These are phyloP conservation scores for Lasioglossum baleicum DNA, from an alignment of 1,140 invertebrate genomes.

Conservation along the genomic window DNA sequence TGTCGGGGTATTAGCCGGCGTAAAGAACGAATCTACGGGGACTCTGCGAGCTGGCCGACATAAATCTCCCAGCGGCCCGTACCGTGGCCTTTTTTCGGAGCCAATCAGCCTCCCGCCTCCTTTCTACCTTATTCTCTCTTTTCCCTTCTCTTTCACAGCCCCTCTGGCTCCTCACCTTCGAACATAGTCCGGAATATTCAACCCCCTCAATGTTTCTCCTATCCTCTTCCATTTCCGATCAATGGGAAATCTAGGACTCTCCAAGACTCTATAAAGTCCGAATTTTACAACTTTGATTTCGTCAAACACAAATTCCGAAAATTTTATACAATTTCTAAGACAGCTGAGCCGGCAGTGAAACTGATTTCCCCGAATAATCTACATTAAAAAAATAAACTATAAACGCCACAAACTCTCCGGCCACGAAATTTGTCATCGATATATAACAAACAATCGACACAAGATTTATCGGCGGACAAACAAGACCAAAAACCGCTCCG, in stretches of 20 bases:
- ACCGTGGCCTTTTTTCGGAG: constrained; percentile 69
- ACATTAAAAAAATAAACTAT: too few relatives aligned
- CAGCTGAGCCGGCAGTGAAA: too few relatives aligned
- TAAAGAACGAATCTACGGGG: constrained; percentile 70
- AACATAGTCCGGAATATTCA: not conserved
- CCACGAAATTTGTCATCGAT: too few relatives aligned
- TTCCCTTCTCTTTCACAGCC: not conserved
- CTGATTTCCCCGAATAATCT: too few relatives aligned
- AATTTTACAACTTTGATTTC: too few relatives aligned
- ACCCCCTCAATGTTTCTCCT: constrained; percentile 26
- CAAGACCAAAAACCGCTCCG: not conserved
- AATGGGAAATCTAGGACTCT: too few relatives aligned
- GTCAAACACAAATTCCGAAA: too few relatives aligned
- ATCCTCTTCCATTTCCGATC: too few relatives aligned
- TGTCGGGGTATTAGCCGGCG: constrained; percentile 68
- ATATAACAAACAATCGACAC: too few relatives aligned
- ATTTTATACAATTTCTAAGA: too few relatives aligned
- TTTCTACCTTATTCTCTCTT: constrained; percentile 40
- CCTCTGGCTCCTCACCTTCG: not conserved
- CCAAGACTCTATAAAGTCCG: too few relatives aligned
- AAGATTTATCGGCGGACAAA: not conserved
- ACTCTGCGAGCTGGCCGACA: constrained; percentile 67
- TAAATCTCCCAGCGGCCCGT: constrained; percentile 69
- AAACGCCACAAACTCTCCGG: too few relatives aligned
- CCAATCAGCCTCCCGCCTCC: constrained; percentile 69